Evolutionary conservation across 1,140 invertebrate species (phyloP), one percentile per base, ranked within the genome.

Genomic region (Bombyx mori): DNA sequence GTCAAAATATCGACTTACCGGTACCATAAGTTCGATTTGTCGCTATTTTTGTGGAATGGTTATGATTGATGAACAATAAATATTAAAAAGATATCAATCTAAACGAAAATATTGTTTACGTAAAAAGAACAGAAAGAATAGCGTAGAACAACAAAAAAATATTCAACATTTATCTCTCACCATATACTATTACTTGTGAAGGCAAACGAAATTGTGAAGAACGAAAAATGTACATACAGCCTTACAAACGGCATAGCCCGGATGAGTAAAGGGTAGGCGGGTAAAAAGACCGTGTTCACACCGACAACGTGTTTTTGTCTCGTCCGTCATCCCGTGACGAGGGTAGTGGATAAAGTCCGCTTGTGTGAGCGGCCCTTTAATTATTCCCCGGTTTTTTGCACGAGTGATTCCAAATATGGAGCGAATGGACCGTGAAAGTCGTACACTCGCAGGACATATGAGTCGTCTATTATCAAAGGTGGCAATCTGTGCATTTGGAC

Each of bases 231-330:
- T 43, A 56, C 52, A 60, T 52, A 60, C 59, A 44, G 42, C 8
- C 35, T 48, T 26, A 56, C 57, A 62, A 61, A 56, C 61, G 61
- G 56, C 47, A 44, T 46, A 58, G 44, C 8, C 18, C 42, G 18
- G 9, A 44, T 54, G 52, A 44, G 42, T 56, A 49, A 56, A 42
- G 67, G 63, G 67, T 66, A 61, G 57, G 42, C 45, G 52, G 45
- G 62, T 60, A 66, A 69, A 69, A 69, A 69, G 60, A 58, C 62
- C 56, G 54, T 61, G 63, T 60, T 61, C 62, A 62, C 64, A 64
- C 62, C 56, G 53, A 60, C 67, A 63, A 47, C 35, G 48, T 66
- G 62, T 69, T 69, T 69, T 69, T 69, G 68, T 69, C 68, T 69
- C 64, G 64, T 63, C 64, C 64, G 62, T 66, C 61, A 68, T 62